Evolutionary conservation across 2,888 invertebrate species (phyloP).

Genomic region (Allygus modestus): DNA sequence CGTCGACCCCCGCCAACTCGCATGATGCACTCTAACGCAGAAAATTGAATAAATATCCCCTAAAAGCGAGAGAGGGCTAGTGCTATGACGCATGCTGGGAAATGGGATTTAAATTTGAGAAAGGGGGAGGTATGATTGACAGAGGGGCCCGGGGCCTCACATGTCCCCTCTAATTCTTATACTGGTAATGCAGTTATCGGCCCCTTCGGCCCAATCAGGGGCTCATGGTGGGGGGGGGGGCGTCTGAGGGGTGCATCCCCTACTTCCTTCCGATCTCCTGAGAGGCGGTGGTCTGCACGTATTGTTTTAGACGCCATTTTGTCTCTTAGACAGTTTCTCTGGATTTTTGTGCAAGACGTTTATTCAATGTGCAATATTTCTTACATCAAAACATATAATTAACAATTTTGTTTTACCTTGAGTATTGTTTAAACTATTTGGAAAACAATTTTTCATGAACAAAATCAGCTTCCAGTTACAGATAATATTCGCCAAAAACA

Average conservation of each 20-base stretch:
- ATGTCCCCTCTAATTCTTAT: slow-evolving; percentile 63
- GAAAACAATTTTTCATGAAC: too few species aligned
- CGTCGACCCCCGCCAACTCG: background rate
- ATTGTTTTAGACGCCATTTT: slow-evolving; percentile 40
- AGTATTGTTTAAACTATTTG: too few species aligned
- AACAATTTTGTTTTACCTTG: too few species aligned
- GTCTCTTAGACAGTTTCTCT: background rate
- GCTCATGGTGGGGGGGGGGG: background rate
- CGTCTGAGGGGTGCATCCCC: background rate
- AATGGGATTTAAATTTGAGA: slow-evolving; percentile 60
- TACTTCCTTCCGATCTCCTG: background rate
- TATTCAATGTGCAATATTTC: too few species aligned
- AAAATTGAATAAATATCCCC: slow-evolving; percentile 58
- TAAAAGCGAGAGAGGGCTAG: slow-evolving; percentile 38
- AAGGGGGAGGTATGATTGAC: slow-evolving; percentile 60
- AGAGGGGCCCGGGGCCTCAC: slow-evolving; percentile 30
- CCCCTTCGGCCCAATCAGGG: slow-evolving; percentile 53
- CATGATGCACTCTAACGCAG: background rate
- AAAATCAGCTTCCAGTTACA: too few species aligned
- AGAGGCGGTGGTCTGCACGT: slow-evolving; percentile 34
- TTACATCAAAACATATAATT: too few species aligned
- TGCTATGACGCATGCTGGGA: slow-evolving; percentile 46
- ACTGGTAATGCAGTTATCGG: slow-evolving; percentile 56
- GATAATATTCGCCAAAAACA: too few species aligned
- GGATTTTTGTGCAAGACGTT: too few species aligned